These are phyloP conservation scores for Melanostigma gelatinosum DNA, from an alignment of 2,113 vertebrate species.

Conservation along the genomic window DNA sequence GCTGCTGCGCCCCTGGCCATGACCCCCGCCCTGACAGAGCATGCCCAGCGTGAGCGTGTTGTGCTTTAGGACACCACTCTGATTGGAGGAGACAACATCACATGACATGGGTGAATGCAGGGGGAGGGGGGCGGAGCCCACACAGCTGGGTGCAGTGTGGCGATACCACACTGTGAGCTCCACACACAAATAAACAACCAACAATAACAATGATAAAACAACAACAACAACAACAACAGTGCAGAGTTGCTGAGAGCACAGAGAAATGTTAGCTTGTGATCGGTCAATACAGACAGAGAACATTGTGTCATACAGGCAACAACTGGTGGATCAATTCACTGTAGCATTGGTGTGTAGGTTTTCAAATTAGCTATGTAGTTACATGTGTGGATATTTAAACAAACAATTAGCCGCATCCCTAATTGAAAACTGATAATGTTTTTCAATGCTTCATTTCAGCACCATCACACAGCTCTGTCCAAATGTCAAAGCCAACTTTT, in stretches of 20 bases:
- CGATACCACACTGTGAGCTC: conserved; percentile 86
- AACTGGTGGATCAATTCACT: conserved; percentile 50
- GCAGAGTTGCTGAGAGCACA: conserved; percentile 88
- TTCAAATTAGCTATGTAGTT: conserved; percentile 1
- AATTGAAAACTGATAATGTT: neutral
- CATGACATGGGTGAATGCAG: conserved; percentile 91
- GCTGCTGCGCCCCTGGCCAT: conserved; percentile 94
- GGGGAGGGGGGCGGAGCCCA: conserved; percentile 47
- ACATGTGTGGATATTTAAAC: conserved; percentile 5
- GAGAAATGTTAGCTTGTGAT: conserved; percentile 78
- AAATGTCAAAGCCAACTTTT: neutral
- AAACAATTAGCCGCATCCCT: neutral
- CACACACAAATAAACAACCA: conserved; percentile 75
- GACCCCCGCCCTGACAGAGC: conserved; percentile 95
- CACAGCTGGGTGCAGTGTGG: conserved; percentile 74
- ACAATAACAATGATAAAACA: conserved; percentile 54
- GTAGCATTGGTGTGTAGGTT: conserved; percentile 5
- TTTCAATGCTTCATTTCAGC: neutral
- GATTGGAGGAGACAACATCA: conserved; percentile 98
- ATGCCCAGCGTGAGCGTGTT: conserved; percentile 99
- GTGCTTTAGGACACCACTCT: conserved; percentile 99
- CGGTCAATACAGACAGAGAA: conserved; percentile 66
- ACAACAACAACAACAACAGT: conserved; percentile 80
- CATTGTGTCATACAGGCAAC: conserved; percentile 67
- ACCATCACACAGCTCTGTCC: neutral